phyloP scores from a whole-genome alignment of 2,888 invertebrate species.

The Trypoxylon attenuatum region DNA sequence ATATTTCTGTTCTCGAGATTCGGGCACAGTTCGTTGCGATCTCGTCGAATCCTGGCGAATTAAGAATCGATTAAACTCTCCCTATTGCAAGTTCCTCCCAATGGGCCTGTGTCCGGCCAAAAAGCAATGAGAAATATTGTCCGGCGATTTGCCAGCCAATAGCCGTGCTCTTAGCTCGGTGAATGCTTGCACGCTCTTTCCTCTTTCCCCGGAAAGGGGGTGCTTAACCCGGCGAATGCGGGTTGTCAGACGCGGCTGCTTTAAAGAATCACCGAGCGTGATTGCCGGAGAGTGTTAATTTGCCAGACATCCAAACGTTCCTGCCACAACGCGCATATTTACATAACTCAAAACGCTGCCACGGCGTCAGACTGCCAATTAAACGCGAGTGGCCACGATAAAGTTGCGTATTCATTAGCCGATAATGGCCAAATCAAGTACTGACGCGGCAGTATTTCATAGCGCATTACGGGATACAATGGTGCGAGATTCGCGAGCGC shows the following conservation, averaged over 20 bases:
- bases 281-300: too few species aligned
- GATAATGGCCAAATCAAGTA: slow-evolving; percentile 10
- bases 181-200: too few species aligned
- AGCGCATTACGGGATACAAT: not conserved
- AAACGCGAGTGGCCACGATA: slow-evolving; percentile 8
- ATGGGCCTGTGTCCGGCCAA: too few species aligned
- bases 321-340: not conserved
- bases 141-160: too few species aligned
- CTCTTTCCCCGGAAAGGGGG: too few species aligned
- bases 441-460: not conserved
- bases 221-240: too few species aligned
- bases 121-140: slow-evolving; percentile 28
- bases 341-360: not conserved
- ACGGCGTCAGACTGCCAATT: slow-evolving; percentile 13
- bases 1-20: slow-evolving; percentile 34
- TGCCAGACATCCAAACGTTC: too few species aligned
- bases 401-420: not conserved
- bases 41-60: slow-evolving; percentile 31
- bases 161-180: too few species aligned
- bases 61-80: slow-evolving; percentile 29
- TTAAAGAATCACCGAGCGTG: too few species aligned
- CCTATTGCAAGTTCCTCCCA: too few species aligned
- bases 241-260: too few species aligned
- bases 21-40: slow-evolving; percentile 14
- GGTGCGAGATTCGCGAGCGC: not conserved